Conservation (phyloP, 2,888 invertebrate genomes). For the Tetragonula carbonaria region DNA sequence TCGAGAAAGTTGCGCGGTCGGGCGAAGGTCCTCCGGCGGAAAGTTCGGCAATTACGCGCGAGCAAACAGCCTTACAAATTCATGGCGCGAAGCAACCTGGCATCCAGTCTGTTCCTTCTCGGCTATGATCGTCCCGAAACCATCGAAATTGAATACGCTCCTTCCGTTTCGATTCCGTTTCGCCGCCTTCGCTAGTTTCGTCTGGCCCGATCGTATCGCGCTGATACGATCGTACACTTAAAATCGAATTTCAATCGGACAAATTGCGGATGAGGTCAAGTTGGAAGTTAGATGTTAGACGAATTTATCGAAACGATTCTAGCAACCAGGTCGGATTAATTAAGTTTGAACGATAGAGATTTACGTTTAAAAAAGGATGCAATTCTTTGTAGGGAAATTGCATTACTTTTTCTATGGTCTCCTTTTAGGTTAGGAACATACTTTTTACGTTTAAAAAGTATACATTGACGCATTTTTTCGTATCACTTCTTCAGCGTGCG, state of each 20-base stretch:
- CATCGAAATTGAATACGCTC: constrained; percentile 28
- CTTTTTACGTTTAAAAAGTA: too few relatives aligned
- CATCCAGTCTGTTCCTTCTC: constrained; percentile 13
- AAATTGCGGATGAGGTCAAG: too few relatives aligned
- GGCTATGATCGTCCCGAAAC: background rate
- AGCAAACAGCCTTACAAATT: constrained; percentile 79
- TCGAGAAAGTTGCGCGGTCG: constrained; percentile 71
- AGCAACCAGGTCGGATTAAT: too few relatives aligned
- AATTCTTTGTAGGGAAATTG: too few relatives aligned
- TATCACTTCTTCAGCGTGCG: too few relatives aligned
- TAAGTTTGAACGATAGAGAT: too few relatives aligned
- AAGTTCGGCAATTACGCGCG: constrained; percentile 77
- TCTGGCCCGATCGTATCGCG: background rate
- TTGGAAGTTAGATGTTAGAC: too few relatives aligned
- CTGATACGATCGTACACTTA: background rate
- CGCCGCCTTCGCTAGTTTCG: background rate
- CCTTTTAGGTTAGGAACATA: too few relatives aligned
- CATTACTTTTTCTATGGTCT: too few relatives aligned
- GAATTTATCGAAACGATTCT: too few relatives aligned
- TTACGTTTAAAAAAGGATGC: too few relatives aligned
- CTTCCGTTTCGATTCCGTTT: background rate
- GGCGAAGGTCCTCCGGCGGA: constrained; percentile 53
- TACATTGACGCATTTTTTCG: too few relatives aligned
- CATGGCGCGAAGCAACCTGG: constrained; percentile 58
- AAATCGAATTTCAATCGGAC: background rate